Percentiles rank a stretch among this genome's conserved stretches.
Evolutionary conservation across 2,113 vertebrate genomes (phyloP).

Genomic region (Hiodon tergisus): DNA sequence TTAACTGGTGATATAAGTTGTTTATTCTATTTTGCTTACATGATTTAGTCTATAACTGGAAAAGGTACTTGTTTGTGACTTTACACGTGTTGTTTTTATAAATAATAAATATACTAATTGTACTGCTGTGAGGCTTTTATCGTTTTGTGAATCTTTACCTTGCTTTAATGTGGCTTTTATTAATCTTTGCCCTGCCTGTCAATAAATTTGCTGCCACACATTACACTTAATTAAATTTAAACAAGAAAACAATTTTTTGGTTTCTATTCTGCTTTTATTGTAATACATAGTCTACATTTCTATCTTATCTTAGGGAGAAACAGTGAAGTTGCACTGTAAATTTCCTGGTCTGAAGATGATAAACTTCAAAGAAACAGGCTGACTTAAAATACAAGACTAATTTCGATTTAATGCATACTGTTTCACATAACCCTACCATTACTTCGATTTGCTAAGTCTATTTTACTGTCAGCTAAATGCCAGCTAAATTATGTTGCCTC

Average conservation of each 20-base stretch:
- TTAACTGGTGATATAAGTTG: constrained; percentile 9
- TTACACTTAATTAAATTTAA: too few species aligned
- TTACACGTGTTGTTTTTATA: constrained; percentile 8
- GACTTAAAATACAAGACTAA: too few species aligned
- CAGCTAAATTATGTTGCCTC: not conserved
- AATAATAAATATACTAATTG: not conserved
- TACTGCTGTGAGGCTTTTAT: not conserved
- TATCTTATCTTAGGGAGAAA: too few species aligned
- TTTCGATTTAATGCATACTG: not conserved
- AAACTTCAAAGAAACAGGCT: too few species aligned
- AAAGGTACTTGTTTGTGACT: constrained; percentile 24
- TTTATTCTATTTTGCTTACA: constrained; percentile 19
- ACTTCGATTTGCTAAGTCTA: not conserved
- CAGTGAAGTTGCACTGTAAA: too few species aligned
- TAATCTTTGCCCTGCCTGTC: too few species aligned
- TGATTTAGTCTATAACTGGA: constrained; percentile 15
- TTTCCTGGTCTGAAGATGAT: too few species aligned
- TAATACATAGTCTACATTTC: too few species aligned
- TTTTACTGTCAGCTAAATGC: not conserved
- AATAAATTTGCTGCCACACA: too few species aligned
- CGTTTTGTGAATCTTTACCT: not conserved
- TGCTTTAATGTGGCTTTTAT: too few species aligned
- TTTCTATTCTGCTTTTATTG: too few species aligned
- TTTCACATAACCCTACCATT: not conserved
- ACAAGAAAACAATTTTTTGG: too few species aligned